phyloP scores from a whole-genome alignment of 2,113 vertebrate species.

The Glaucidium brasilianum region DNA sequence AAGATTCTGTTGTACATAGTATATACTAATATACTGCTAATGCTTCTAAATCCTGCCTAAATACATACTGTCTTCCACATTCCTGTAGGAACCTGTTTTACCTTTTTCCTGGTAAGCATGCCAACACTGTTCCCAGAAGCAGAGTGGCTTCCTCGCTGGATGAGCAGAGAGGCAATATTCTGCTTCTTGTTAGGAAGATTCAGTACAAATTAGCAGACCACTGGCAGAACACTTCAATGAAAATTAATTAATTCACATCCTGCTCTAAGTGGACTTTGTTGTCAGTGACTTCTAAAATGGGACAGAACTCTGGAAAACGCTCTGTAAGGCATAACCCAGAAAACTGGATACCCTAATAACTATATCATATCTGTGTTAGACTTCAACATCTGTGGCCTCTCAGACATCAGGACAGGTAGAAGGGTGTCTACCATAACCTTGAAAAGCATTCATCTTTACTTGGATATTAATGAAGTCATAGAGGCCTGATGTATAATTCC shows the following conservation, averaged over 20 bases:
- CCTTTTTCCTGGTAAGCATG: neutral
- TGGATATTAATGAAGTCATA: neutral
- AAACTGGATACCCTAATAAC: neutral
- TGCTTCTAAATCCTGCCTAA: neutral
- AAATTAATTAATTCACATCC: neutral
- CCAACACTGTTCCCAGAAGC: neutral
- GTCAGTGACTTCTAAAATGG: neutral
- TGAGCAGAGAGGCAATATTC: neutral
- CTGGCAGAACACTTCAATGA: neutral
- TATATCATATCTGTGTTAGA: neutral
- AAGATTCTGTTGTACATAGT: neutral
- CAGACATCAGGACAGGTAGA: neutral
- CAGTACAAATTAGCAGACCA: neutral
- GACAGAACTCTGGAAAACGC: neutral
- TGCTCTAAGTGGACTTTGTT: neutral
- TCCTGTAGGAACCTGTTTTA: neutral
- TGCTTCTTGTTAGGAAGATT: neutral
- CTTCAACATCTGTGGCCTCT: neutral
- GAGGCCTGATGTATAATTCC: neutral
- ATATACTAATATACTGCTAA: neutral
- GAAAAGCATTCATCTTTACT: neutral
- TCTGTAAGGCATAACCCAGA: neutral
- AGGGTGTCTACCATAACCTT: neutral
- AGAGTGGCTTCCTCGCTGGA: neutral
- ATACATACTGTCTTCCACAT: neutral